Evolutionary conservation across 1,140 invertebrate genomes (phyloP), one percentile per base, ranked within the genome.

Genomic region (Agrypnia vestita): DNA sequence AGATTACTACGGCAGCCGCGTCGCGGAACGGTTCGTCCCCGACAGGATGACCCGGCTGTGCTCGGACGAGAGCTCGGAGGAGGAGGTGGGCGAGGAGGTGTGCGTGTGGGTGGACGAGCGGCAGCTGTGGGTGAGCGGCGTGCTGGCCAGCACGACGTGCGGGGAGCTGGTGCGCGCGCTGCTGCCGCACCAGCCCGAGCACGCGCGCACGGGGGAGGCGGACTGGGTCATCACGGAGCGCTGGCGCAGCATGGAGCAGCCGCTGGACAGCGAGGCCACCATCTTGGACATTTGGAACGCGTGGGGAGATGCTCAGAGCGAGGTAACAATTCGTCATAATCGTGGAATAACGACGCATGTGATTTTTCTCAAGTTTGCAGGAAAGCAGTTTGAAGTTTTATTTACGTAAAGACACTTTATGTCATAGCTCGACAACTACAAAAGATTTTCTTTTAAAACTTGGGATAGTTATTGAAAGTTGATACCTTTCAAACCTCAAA

Each of bases 61-160:
- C 25, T 74, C 51, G 0, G 53, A 74, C 44, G 53, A 74, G 6
- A 74, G 51, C 17, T 43, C 75, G 19, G 84, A 84, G 51, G 59
- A 78, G 15, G 84, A 90, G 82, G 89, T 87, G 76, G 90, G 87
- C 61, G 91, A 93, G 83, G 94, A 95, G 85, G 91, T 96, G n/a
- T 94, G 94, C 0, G 93, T 96, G 74, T 93, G 94, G 91, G 92
- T 96, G 1, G 88, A 92, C 73, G 94, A 94, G 21, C 92, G 93
- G 80, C 92, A 94, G 84, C 92, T 95, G 84, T 96, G 94, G 94
- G 93, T 96, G 21, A 92, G 94, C 1, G 95, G 95, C 10, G 91
- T 96, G 7, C 91, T 92, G 15, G 89, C 92, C 11, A 91, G 92
- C 67, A 96, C 95, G 3, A 96, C 95, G 0, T 96, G 95, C 84